Evolutionary conservation across 2,888 invertebrate species (phyloP), one percentile per base, ranked within the genome.

Genomic region (Drosophila picticornis): DNA sequence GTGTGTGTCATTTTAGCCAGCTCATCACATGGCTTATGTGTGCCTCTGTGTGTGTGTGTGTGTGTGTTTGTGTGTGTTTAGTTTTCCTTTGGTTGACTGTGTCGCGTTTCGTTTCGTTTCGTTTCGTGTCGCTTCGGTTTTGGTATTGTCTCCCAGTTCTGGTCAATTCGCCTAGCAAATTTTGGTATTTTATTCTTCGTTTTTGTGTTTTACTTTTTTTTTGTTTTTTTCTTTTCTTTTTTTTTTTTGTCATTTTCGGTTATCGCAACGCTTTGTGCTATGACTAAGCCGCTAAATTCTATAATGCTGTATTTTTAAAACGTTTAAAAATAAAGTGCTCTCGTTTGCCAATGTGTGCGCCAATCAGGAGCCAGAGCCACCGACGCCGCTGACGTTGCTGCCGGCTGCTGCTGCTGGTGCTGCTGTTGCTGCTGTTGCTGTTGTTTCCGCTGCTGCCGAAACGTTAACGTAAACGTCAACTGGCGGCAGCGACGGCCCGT

Each of bases 271-370:
- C 48, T 43, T 55, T 58, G 64, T 62, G 68, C 56, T 80, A 80
- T 80, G 80, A 80, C 80, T 80, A 83, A 80, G 84, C 84, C 84
- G 87, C 81, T 81, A 75, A 84, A 88, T 88, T 84, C 89, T 86
- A 84, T 88, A 86, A 84, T 86, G 84, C 80, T 68, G 77, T 87
- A 89, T 87, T 87, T 87, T 90, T 90, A 90, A 87, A 87, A 78
- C 80, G 67, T 90, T 87, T 87, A 87, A 88, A 87, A 87, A 87
- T 87, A 87, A 87, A 87, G 83, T 88, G 90, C 85, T 87, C 87
- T 87, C 90, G 87, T 89, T 90, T 90, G 90, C 80, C 87, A 89
- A 87, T 80, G 85, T 90, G 73, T 87, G 85, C 90, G 90, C 87
- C 87, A 87, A 87, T 87, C 87, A 87, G 90, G 82, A 90, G 87